Evolutionary conservation across 2,888 invertebrate genomes (phyloP).

Genomic region (Cheiracanthium punctorium): DNA sequence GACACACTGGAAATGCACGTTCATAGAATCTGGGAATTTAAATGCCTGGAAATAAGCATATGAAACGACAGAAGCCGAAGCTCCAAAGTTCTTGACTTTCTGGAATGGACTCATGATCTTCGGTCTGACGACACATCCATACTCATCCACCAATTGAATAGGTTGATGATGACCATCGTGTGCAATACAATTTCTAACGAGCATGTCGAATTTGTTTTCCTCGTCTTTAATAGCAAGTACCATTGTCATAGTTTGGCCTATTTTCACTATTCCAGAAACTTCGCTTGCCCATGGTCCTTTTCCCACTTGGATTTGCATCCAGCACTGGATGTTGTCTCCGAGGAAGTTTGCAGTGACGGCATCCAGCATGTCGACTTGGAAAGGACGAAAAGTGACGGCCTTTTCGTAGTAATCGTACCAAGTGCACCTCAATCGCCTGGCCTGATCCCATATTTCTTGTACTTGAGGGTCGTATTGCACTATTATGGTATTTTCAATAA

Average conservation of each 20-base stretch:
- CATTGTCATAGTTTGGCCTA: constrained; percentile 98
- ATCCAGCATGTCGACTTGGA: constrained; percentile 93
- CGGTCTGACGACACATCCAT: constrained; percentile 93
- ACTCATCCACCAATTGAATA: constrained; percentile 93
- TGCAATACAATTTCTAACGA: constrained; percentile 94
- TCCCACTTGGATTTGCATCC: constrained; percentile 98
- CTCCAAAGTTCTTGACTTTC: constrained; percentile 96
- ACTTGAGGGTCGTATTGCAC: constrained; percentile 93
- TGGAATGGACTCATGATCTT: constrained; percentile 96
- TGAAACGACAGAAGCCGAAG: constrained; percentile 93
- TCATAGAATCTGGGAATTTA: constrained; percentile 97
- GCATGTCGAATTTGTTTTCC: constrained; percentile 96
- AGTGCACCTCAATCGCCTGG: constrained; percentile 91
- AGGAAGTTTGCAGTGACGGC: constrained; percentile 96
- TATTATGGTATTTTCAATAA: constrained; percentile 95
- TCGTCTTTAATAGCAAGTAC: constrained; percentile 96
- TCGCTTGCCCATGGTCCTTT: constrained; percentile 98
- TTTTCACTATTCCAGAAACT: constrained; percentile 95
- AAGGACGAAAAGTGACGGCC: constrained; percentile 94
- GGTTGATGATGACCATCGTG: constrained; percentile 95
- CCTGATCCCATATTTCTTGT: constrained; percentile 96
- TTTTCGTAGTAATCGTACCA: constrained; percentile 98
- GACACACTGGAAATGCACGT: constrained; percentile 97
- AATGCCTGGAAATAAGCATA: constrained; percentile 98
- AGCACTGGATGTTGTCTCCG: constrained; percentile 95